Evolutionary conservation across 2,888 invertebrate species (phyloP), one percentile per base, ranked within the genome.

Genomic region (Hyposoter didymator): DNA sequence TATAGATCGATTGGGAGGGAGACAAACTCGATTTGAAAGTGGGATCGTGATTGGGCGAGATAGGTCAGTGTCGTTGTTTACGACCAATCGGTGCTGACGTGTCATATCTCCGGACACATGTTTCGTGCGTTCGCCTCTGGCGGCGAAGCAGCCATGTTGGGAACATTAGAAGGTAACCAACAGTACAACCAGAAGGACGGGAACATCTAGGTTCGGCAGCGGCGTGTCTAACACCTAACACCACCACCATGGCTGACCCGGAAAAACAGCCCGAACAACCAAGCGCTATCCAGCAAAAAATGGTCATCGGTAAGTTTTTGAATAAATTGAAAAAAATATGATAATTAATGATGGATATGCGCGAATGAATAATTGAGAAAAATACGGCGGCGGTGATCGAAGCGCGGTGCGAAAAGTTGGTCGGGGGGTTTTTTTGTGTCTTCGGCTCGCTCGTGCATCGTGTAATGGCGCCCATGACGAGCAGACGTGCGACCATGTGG

Each of bases 161-260:
- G 90, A 91, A 91, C 91, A 91, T 91, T 92, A 94, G 94, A 94
- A 94, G 94, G 94, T 93, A 94, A 93, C 94, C 93, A 94, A 94
- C 94, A 94, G 94, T 94, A 94, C 94, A 93, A 93, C 92, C 92
- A 93, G 93, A 92, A 93, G 92, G 94, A 94, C 93, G 94, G 94
- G 92, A 94, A 94, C 94, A 94, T 94, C 94, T 92, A 93, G 94
- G 94, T 94, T 94, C 94, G 94, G 94, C 93, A 94, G 94, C 93
- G 94, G 94, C 94, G 94, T 94, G 94, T 93, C 93, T 93, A 92
- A 92, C 93, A 92, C 92, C 92, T 93, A 94, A 95, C 96, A 96
- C 95, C 96, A 95, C 96, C 96, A 96, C 96, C 97, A 98, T 98
- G 98, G 98, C 98, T 97, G 98, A 98, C 97, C 97, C 98, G 96